These are phyloP conservation scores for Epinotia brunnichana DNA, from an alignment of 2,888 invertebrate genomes.

Conservation along the genomic window DNA sequence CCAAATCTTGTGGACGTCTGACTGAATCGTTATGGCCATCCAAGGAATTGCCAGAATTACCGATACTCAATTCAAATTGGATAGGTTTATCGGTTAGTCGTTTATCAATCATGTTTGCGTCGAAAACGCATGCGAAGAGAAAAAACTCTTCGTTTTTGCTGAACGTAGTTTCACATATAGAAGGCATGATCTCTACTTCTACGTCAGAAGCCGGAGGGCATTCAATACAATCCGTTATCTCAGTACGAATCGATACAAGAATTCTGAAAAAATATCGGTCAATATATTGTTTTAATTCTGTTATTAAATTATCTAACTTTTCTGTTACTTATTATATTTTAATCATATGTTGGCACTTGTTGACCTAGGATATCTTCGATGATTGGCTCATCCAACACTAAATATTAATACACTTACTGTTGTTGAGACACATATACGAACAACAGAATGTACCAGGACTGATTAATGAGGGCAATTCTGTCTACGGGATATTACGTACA, in stretches of 20 bases:
- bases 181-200: conserved; percentile 88
- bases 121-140: conserved; percentile 90
- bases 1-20: conserved; percentile 81
- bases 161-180: conserved; percentile 89
- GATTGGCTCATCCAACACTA: background rate
- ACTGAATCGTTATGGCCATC: conserved; percentile 90
- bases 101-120: conserved; percentile 94
- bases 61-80: conserved; percentile 93
- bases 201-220: conserved; percentile 90
- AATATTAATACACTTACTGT: background rate
- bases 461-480: background rate
- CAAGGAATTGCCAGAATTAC: conserved; percentile 92
- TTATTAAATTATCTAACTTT: background rate
- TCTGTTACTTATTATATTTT: background rate
- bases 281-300: background rate
- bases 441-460: background rate
- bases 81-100: conserved; percentile 90
- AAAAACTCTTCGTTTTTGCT: conserved; percentile 94
- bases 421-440: background rate
- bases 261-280: conserved; percentile 79
- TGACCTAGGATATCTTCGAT: background rate
- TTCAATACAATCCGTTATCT: conserved; percentile 91
- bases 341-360: background rate
- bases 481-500: background rate
- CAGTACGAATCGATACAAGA: conserved; percentile 91